Evolutionary conservation across 2,797 vertebrate species (phyloP).

Genomic region (Pipistrellus kuhlii): DNA sequence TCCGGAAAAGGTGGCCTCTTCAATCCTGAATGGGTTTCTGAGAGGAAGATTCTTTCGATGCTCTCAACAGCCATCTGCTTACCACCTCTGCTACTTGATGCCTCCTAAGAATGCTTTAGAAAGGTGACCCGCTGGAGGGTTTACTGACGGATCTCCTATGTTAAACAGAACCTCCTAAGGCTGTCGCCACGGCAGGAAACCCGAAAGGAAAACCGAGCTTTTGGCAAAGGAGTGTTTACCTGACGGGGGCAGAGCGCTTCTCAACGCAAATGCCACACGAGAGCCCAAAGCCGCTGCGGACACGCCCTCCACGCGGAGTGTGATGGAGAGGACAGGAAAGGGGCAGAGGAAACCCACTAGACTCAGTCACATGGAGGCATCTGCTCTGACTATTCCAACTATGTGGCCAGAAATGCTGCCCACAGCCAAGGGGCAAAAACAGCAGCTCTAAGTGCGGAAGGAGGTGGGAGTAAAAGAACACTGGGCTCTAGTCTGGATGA

Average conservation of each 20-base stretch:
- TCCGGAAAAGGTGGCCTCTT: background rate
- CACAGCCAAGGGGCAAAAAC: background rate
- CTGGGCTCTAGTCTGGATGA: background rate
- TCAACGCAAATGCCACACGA: background rate
- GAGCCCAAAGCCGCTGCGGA: background rate
- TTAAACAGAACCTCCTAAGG: background rate
- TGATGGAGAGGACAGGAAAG: background rate
- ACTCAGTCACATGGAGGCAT: background rate
- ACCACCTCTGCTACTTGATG: background rate
- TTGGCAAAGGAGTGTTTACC: background rate
- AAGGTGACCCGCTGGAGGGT: background rate
- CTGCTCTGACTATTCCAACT: background rate
- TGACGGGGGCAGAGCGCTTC: background rate
- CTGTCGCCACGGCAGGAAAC: background rate
- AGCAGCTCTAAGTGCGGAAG: background rate
- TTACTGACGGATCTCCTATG: background rate
- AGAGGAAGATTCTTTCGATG: background rate
- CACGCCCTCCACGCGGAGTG: fast-evolving
- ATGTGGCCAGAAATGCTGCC: background rate
- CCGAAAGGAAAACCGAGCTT: background rate
- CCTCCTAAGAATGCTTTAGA: background rate
- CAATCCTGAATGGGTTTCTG: background rate
- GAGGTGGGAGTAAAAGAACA: background rate
- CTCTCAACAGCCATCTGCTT: background rate
- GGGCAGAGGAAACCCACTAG: background rate